Evolutionary conservation across 2,797 vertebrate genomes (phyloP), one percentile per base, ranked within the genome.

Genomic region (Clarias laeviceps): DNA sequence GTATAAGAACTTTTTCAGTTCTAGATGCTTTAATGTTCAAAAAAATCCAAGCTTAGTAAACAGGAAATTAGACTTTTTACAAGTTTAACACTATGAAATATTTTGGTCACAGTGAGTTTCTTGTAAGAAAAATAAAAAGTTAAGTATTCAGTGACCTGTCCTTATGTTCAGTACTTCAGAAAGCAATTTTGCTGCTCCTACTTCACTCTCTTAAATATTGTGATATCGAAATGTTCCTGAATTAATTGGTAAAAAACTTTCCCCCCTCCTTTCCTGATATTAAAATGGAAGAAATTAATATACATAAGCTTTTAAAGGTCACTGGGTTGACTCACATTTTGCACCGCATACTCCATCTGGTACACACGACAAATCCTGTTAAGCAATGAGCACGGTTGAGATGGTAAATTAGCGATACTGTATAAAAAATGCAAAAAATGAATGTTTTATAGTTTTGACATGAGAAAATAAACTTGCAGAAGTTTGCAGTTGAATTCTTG

Each of bases 301-400:
- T 80, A 62, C 24, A 65, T 45, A 80, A 45, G 78, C 61, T 50
- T 80, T 80, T 80, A 80, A 7, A 45, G 24, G 24, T 40, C 68
- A 70, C 7, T 4, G 29, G 14, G 24, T 68, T 68, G n/a, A 29
- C 14, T 32, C 4, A 32, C 6, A 17, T 11, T 64, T 68, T 68
- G 40, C 40, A 40, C 40, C 6, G 8, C 40, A 40, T 40, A 40
- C 40, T 40, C 40, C 40, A 40, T 77, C 27, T 22, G 22, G 54
- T 37, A 24, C 9, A 34, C 5, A 32, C 1, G 9, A 59, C 3
- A 4, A 62, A n/a, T 37, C 12, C 17, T 24, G 11, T 61, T 34
- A 62, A 79, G 32, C 12, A 37, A 1, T 37, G 34, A 61, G 37
- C 20, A 59, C 22, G 22, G 2, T 61, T 61, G 24, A 37, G 12